These are phyloP conservation scores for Propithecus coquereli DNA, from an alignment of 2,113 vertebrate genomes.

Conservation along the genomic window DNA sequence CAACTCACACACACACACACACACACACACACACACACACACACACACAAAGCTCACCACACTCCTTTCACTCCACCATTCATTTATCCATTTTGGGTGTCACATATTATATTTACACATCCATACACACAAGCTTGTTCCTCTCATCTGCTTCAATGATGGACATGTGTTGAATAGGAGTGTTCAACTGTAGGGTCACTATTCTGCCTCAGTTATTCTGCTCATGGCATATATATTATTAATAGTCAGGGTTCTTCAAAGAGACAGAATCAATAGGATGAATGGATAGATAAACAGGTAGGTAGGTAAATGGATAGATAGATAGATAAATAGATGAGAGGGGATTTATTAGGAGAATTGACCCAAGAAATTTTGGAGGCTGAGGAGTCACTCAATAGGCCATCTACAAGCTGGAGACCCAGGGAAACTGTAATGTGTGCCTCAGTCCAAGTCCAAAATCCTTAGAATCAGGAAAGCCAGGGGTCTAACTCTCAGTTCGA, in stretches of 20 bases:
- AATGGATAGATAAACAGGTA: background rate
- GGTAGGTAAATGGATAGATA: background rate
- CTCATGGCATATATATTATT: background rate
- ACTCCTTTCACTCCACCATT: no score
- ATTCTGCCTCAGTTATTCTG: background rate
- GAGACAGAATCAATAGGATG: background rate
- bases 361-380: background rate
- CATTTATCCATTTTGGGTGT: fast-evolving
- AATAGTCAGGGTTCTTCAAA: background rate
- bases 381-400: background rate
- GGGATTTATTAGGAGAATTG: background rate
- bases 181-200: background rate
- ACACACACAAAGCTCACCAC: background rate
- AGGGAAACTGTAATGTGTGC: background rate
- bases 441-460: background rate
- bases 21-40: no score
- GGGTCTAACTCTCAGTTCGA: background rate
- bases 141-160: background rate
- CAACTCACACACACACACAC: background rate
- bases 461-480: background rate
- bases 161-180: background rate
- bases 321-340: background rate
- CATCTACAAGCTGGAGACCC: background rate
- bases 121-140: background rate
- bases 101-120: background rate